These are phyloP conservation scores for Lapara coniferarum DNA, from an alignment of 2,888 invertebrate species.

Conservation along the genomic window DNA sequence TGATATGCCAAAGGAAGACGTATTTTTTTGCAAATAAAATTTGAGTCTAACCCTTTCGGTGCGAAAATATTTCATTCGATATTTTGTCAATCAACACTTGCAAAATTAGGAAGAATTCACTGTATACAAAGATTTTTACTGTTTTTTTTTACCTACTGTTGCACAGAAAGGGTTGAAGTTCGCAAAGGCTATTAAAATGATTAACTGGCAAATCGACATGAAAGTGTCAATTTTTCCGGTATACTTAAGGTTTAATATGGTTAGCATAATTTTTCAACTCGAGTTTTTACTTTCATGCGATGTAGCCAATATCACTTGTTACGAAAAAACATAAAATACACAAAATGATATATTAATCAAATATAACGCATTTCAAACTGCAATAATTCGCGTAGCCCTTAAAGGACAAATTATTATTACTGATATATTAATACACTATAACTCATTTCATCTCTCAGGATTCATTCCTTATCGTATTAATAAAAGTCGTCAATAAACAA, in stretches of 20 bases:
- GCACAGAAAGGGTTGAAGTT: neutral
- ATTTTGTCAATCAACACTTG: neutral
- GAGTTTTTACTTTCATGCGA: neutral
- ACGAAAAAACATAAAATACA: neutral
- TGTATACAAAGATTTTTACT: neutral
- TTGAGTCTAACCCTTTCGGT: neutral
- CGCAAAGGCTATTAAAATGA: neutral
- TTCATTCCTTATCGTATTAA: neutral
- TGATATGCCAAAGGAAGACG: slow-evolving; percentile 23
- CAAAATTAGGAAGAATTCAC: neutral
- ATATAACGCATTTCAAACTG: too few relatives aligned
- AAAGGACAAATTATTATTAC: too few relatives aligned
- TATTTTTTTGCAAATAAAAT: neutral
- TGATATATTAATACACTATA: neutral
- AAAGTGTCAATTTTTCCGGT: neutral
- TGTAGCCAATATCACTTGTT: neutral
- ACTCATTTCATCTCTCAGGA: neutral
- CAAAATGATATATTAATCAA: neutral
- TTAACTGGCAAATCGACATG: neutral
- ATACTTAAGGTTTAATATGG: neutral
- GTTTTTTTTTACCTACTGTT: neutral
- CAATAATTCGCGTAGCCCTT: too few relatives aligned
- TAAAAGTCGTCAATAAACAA: neutral
- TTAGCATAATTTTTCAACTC: neutral
- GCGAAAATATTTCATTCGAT: neutral